Base-by-base conservation (phyloP, 2,113 vertebrate species). In the Hypocryptadius cinnamomeus region DNA sequence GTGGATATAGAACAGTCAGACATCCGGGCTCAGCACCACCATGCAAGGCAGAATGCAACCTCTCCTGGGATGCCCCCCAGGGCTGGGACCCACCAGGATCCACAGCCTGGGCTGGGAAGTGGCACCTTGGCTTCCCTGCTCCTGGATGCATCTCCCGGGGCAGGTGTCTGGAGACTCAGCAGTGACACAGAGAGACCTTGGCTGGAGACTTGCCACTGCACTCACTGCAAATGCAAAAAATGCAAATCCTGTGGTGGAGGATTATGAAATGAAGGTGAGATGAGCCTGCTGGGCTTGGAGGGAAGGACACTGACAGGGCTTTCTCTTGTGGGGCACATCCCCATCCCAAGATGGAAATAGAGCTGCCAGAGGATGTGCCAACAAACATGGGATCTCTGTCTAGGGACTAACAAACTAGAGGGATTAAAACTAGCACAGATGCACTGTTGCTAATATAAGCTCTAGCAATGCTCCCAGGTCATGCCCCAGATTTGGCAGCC, bases 181-280 rank as follows among this genome's bases (percentile, higher is more conserved):
- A 39, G 51, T 3, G 4, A 20, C 39, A 35, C 0, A 0, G 1
- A 22, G 70, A 68, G 48, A 53, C 21, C 31, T 68, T 57, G 37
- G 28, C 72, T 61, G 30, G 40, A 69, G 13, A 47, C 5, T 33
- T 28, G 61, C 44, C 40, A 16, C 31, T 63, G 66, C 28, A 56
- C 30, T 56, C 51, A 19, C 45, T 61, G 57, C 42, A 42, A 74
- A 51, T 31, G 33, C 15, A 13, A 10, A 5, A 47, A 85, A 70
- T 19, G 17, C 25, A 91, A 65, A 51, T 30, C 33, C 15, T 51
- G 54, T 5, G 0, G 1, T 15, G 27, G 15, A 79, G 51, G 33
- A 47, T 27, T 54, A 40, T 13, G 66, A 74, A 74, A 65, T 11
- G 23, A 61, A 74, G 50, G 40, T n/a, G 54, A 65, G 27, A 31